Evolutionary conservation across 2,888 invertebrate genomes (phyloP).

Genomic region (Aleiodes testaceus): DNA sequence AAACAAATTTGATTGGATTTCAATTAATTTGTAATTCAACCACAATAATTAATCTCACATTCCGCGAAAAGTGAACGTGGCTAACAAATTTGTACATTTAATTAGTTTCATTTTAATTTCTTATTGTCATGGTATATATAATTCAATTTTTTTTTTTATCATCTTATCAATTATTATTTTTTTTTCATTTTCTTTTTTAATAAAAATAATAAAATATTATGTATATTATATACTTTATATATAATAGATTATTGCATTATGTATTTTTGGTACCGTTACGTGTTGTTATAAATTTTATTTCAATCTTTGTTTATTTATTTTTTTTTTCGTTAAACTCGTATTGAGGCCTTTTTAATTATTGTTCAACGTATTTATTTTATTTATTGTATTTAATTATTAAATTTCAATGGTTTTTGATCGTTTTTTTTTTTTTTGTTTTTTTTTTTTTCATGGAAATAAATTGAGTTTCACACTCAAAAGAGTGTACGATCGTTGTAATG

Average conservation of each 20-base stretch:
- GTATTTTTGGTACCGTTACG: slow-evolving; percentile 72
- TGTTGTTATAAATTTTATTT: slow-evolving; percentile 53
- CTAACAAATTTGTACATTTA: slow-evolving; percentile 73
- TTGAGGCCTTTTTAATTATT: slow-evolving; percentile 34
- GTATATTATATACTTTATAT: slow-evolving; percentile 68
- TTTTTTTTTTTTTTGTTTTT: slow-evolving; percentile 6
- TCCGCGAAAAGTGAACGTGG: slow-evolving; percentile 61
- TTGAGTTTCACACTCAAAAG: slow-evolving; percentile 19
- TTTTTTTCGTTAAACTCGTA: slow-evolving; percentile 27
- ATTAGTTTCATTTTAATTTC: slow-evolving; percentile 68
- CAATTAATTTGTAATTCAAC: slow-evolving; percentile 20
- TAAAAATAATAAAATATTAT: slow-evolving; percentile 74
- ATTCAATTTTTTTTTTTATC: slow-evolving; percentile 66
- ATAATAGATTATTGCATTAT: slow-evolving; percentile 73
- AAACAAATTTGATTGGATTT: too few species aligned
- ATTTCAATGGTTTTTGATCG: background rate
- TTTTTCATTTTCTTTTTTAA: slow-evolving; percentile 66
- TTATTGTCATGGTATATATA: slow-evolving; percentile 71
- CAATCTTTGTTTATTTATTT: slow-evolving; percentile 37
- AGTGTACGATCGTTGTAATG: slow-evolving; percentile 26
- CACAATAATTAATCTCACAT: slow-evolving; percentile 54
- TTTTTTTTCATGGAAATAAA: background rate
- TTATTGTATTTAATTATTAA: background rate
- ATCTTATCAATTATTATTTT: slow-evolving; percentile 62
- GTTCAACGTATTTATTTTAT: slow-evolving; percentile 25